A percentile compares a stretch with the other conserved stretches of the same genome.
These are phyloP conservation scores for Buathra laborator DNA, from an alignment of 2,888 invertebrate genomes.

Conservation along the genomic window DNA sequence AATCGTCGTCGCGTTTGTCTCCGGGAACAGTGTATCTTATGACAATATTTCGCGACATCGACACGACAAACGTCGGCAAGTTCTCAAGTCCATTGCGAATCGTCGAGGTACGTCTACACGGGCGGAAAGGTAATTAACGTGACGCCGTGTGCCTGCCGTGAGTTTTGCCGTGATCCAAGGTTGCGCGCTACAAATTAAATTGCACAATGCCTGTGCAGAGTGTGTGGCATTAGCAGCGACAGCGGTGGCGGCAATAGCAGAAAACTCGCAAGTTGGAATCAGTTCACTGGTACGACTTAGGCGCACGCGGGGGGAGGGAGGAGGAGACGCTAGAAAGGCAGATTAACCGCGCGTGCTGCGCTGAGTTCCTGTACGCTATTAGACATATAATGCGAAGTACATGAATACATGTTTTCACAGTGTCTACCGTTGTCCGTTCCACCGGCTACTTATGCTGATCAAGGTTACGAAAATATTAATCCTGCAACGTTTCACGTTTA, in stretches of 20 bases:
- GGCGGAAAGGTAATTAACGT: constrained; percentile 75
- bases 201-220: constrained; percentile 74
- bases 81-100: constrained; percentile 40
- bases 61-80: constrained; percentile 35
- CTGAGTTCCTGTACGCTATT: constrained; percentile 57
- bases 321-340: constrained; percentile 67
- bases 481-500: background rate
- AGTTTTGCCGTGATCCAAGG: constrained; percentile 74
- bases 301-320: no score
- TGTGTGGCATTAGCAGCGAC: background rate
- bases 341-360: constrained; percentile 69
- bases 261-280: constrained; percentile 67
- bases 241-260: constrained; percentile 62
- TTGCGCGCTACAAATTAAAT: constrained; percentile 77
- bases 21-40: constrained; percentile 26
- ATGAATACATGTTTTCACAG: constrained; percentile 36
- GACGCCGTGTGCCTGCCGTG: constrained; percentile 63
- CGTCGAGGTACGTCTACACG: constrained; percentile 40
- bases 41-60: constrained; percentile 37
- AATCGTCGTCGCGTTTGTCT: constrained; percentile 9
- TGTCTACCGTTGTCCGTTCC: constrained; percentile 37
- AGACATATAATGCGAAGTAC: constrained; percentile 55
- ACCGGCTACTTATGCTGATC: constrained; percentile 21
- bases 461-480: constrained; percentile 62
- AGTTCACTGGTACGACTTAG: constrained; percentile 76